Evolutionary conservation across 2,888 invertebrate species (phyloP), one percentile per base, ranked within the genome.

Genomic region (Ephialtes manifestator): DNA sequence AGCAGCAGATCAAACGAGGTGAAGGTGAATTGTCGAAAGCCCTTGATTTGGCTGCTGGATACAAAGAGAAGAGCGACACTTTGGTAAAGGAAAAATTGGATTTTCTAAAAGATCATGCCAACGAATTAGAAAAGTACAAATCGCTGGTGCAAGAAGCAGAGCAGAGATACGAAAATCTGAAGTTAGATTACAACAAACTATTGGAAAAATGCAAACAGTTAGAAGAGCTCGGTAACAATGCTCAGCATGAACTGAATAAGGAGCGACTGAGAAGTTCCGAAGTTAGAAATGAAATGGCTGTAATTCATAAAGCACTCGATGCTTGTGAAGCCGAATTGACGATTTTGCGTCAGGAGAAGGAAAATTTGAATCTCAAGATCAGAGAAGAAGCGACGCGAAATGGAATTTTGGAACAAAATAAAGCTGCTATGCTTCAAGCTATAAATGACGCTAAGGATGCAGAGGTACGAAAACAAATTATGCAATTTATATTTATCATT

Each of bases 1-100:
- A 95, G 35, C 90, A 93, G 18, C 95, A 96, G 94, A 95, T 96
- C 0, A 95, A 95, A 84, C 95, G 95, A 55, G 95, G 96, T 88
- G 97, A 97, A 94, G 95, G 95, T 7, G 97, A 98, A 94, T 94
- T 97, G 1, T 96, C 97, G 43, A 97, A 97, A 94, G 96, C 97
- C 51, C 93, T 97, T 60, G 96, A 96, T 89, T 92, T 97, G 53
- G 97, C 93, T 20, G 92, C 93, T 24, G 94, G 94, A 2, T 94
- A 94, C 84, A 93, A 93, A 88, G 93, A 93, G 58, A 94, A 94
- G 84, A 91, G 92, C 80, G 94, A 94, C 76, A 82, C 60, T 60
- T 72, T 91, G 24, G 91, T 92, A 4, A 92, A 92, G 87, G 94
- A 94, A 74, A 93, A 92, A 86, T 71, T 93, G n/a, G 90, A 91